Evolutionary conservation across 2,888 invertebrate species (phyloP).

Genomic region (Acrobasis suavella): DNA sequence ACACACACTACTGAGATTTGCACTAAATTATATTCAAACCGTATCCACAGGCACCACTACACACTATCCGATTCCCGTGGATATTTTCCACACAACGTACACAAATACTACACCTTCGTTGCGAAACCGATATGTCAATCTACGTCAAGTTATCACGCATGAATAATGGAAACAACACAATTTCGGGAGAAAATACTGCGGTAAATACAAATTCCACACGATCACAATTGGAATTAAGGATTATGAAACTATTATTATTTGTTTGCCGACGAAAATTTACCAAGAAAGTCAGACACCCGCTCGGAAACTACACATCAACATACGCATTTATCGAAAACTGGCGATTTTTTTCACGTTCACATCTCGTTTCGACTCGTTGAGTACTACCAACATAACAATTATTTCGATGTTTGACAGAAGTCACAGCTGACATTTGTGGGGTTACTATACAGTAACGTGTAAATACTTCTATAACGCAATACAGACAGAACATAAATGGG

Average conservation of each 20-base stretch:
- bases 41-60: conserved; percentile 27
- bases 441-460: background rate
- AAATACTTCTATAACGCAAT: background rate
- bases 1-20: conserved; percentile 9
- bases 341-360: conserved; percentile 23
- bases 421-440: conserved; percentile 1
- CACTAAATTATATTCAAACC: conserved; percentile 37
- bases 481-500: background rate
- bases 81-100: conserved; percentile 65
- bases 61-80: conserved; percentile 40
- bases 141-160: conserved; percentile 60
- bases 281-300: conserved; percentile 28
- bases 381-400: conserved; percentile 6
- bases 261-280: conserved; percentile 2
- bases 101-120: conserved; percentile 73
- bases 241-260: background rate
- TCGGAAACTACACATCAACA: conserved; percentile 36
- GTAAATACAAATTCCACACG: conserved; percentile 24
- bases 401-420: background rate
- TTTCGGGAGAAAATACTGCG: conserved; percentile 9
- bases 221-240: background rate
- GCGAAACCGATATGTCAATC: conserved; percentile 74
- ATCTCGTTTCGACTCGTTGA: background rate
- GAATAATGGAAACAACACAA: conserved; percentile 30
- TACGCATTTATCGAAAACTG: conserved; percentile 62